phyloP scores from a whole-genome alignment of 1,140 invertebrate genomes.

The Drosophila kikkawai region DNA sequence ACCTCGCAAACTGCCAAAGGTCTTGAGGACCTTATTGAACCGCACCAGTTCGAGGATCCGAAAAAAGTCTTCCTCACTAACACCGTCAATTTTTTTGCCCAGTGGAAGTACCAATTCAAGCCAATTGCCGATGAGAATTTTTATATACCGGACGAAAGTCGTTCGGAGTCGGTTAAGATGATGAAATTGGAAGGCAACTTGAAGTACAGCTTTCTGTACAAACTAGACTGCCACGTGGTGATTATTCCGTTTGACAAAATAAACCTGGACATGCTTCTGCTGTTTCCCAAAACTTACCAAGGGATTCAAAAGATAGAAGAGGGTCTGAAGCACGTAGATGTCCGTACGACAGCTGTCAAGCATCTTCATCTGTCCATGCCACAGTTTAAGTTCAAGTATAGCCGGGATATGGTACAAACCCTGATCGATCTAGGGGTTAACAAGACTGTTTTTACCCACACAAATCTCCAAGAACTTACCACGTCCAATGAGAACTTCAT shows the following conservation, averaged over 20 bases:
- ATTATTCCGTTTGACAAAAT: not conserved
- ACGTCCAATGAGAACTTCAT: not conserved
- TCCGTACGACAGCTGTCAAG: not conserved
- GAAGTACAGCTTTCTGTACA: not conserved
- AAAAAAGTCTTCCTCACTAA: not conserved
- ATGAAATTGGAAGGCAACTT: not conserved
- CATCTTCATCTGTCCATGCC: not conserved
- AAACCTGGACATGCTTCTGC: not conserved
- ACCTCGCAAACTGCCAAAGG: not conserved
- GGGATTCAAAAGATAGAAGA: not conserved
- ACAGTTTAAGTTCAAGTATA: slow-evolving; percentile 2
- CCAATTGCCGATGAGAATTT: not conserved
- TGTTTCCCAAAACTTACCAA: not conserved
- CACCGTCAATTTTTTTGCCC: not conserved
- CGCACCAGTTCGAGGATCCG: not conserved
- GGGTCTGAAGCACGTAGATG: not conserved
- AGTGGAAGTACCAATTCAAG: not conserved
- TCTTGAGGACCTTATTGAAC: not conserved
- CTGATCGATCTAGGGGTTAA: slow-evolving; percentile 8
- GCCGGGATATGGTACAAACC: slow-evolving; percentile 13
- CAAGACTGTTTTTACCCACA: not conserved
- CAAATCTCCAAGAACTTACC: not conserved
- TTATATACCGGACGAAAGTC: not conserved
- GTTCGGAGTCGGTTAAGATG: not conserved
- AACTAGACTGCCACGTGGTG: not conserved